Base-by-base conservation (phyloP, 2,113 vertebrate species). In the Chaetops frenatus region DNA sequence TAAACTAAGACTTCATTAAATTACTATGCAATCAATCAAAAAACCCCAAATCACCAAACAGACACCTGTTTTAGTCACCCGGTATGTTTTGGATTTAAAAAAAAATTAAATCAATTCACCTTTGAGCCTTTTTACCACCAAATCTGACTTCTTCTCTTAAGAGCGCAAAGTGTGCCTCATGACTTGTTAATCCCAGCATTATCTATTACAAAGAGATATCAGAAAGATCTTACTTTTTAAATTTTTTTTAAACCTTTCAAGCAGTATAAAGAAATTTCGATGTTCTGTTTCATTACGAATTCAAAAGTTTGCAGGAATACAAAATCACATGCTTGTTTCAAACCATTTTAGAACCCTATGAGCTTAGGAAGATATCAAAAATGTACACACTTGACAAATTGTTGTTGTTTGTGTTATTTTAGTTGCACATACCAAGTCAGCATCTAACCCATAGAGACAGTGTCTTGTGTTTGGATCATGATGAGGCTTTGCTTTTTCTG, bases 91-190 rank as follows among this genome's bases (percentile, higher is more conserved):
- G 4, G 50, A 69, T 83, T 82, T 85, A 28, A 74, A 76, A 18
- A n/a, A 79, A 91, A 90, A 19, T 87, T 91, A 86, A 86, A 64
- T 83, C 40, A 91, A 72, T 94, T 96, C 97, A 99, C 99, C 99
- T 99, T 97, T 99, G 99, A 87, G 98, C 97, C 96, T 99, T 99
- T 97, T 99, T 99, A 80, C 99, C 99, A 97, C 99, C 99, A 89
- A 99, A 99, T 88, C 99, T 99, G 89, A 99, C 99, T 97, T 99
- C 99, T 97, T 99, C 99, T 98, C 99, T 98, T 97, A 99, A 98
- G 93, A 99, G 98, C 61, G 99, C 99, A 96, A 99, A 99, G 89
- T 99, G 98, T 90, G 98, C 98, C 97, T 99, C 99, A 29, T 99
- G 99, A 98, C 99, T 99, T 95, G 99, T 99, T 98, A 99, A 98